Evolutionary conservation across 2,888 invertebrate genomes (phyloP).

Genomic region (Druceiella hillmani): DNA sequence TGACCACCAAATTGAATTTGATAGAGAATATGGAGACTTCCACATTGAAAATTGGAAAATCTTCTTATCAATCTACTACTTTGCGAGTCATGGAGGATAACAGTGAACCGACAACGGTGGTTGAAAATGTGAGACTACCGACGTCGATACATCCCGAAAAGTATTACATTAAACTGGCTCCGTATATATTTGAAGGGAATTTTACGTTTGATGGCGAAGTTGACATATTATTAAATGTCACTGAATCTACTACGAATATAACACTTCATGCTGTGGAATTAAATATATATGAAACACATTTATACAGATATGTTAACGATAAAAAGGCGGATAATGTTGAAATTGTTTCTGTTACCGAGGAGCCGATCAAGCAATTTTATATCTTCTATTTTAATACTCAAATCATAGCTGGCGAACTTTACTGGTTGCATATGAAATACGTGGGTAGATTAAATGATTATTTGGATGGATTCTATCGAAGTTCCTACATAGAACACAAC

Average conservation of each 20-base stretch:
- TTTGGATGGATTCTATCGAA: constrained; percentile 77
- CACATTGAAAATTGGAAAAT: too few species aligned
- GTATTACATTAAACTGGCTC: constrained; percentile 65
- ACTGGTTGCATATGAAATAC: constrained; percentile 64
- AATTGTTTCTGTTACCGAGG: constrained; percentile 45
- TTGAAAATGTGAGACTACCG: constrained; percentile 71
- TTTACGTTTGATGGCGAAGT: constrained; percentile 75
- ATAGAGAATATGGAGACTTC: too few species aligned
- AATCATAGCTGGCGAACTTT: constrained; percentile 55
- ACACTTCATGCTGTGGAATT: constrained; percentile 72
- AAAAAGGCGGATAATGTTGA: constrained; percentile 33
- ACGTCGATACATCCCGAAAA: constrained; percentile 59
- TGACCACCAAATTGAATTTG: too few species aligned
- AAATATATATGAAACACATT: constrained; percentile 52
- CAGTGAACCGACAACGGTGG: too few species aligned
- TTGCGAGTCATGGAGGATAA: too few species aligned
- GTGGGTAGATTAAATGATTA: constrained; percentile 68
- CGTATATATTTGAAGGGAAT: constrained; percentile 67
- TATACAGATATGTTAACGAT: constrained; percentile 41
- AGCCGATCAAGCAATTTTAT: constrained; percentile 62
- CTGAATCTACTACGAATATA: constrained; percentile 58
- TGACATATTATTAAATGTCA: constrained; percentile 56
- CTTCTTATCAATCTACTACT: too few species aligned
- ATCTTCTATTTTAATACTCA: constrained; percentile 56
- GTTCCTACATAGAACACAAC: constrained; percentile 66